Base-by-base conservation (phyloP, 2,113 vertebrate genomes). In the Pollachius pollachius region DNA sequence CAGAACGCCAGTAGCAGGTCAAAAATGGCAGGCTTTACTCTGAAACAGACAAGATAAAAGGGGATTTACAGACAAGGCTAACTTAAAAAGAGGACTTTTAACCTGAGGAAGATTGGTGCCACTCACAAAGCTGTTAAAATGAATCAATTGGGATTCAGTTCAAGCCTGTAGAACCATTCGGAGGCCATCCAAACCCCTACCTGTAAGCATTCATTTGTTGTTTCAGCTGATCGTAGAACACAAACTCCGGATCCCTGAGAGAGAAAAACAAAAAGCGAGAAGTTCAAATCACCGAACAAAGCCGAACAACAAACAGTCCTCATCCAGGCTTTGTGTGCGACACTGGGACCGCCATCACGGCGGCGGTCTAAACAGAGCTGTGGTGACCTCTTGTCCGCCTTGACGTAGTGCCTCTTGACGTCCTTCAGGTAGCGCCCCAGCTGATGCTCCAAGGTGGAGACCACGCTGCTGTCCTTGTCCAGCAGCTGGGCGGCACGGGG, bases 171-270 rank as follows among this genome's bases (percentile, higher is more conserved):
- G n/a, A n/a, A 34, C 4, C 21, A 62, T 34, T 60, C 8, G 30
- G 58, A 41, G 52, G 56, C 34, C 3, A 19, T 13, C 15, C 4
- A 62, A 17, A 68, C 21, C 30, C 72, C 69, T 85, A 99, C 97
- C 96, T 96, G 90, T 99, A 99, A 0, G 97, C 97, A 0, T 98
- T 99, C 97, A 99, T 99, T 5, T 96, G 95, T 88, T 99, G 97
- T 82, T 98, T 99, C 71, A 99, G 90, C 91, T 99, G 97, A 86
- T 99, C 97, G 1, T 99, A 99, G 88, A 99, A 99, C 59, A 99
- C 95, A 89, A 99, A 99, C 88, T 99, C 97, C 0, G 97, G 97
- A 82, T 99, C 97, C 77, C 97, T 99, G 89, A 74, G 70, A 86
- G 70, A 73, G 48, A 73, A 34, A 30, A 60, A 57, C 9, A 34